phyloP scores from a whole-genome alignment of 2,888 invertebrate species.

The Cyclophora albipunctata region DNA sequence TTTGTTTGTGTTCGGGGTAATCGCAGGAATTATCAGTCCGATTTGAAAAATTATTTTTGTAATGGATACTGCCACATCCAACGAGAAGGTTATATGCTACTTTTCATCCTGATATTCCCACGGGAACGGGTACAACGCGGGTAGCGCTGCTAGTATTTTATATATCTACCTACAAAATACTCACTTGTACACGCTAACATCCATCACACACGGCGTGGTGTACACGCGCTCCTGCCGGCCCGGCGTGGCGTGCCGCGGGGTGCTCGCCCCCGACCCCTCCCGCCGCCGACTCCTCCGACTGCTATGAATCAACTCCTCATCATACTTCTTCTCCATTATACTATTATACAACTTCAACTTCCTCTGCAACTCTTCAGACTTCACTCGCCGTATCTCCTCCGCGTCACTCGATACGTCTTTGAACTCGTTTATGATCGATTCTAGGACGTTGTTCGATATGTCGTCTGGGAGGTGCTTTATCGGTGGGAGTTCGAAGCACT shows the following conservation, averaged over 20 bases:
- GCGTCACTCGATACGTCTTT: slow-evolving; percentile 48
- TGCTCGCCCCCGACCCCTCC: slow-evolving; percentile 40
- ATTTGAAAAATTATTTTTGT: too few species aligned
- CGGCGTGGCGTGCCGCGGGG: slow-evolving; percentile 44
- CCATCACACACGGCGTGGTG: slow-evolving; percentile 53
- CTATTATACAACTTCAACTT: slow-evolving; percentile 81
- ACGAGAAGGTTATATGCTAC: too few species aligned
- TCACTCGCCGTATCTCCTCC: slow-evolving; percentile 44
- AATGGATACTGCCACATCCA: too few species aligned
- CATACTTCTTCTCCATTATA: slow-evolving; percentile 83
- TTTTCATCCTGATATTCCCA: too few species aligned
- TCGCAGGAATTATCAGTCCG: too few species aligned
- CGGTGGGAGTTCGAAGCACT: slow-evolving; percentile 83
- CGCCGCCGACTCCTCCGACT: slow-evolving; percentile 54
- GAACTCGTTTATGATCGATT: slow-evolving; percentile 63
- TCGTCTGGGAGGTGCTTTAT: slow-evolving; percentile 67
- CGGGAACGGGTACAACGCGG: too few species aligned
- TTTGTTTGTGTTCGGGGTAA: too few species aligned
- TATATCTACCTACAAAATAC: slow-evolving; percentile 7
- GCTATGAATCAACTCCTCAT: slow-evolving; percentile 80
- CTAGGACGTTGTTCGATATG: slow-evolving; percentile 54
- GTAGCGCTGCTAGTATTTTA: too few species aligned
- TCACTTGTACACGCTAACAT: slow-evolving; percentile 45
- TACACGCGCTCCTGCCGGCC: slow-evolving; percentile 34
- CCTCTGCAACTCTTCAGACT: slow-evolving; percentile 48